phyloP scores from a whole-genome alignment of 1,140 invertebrate genomes.

The Drosophila serrata region DNA sequence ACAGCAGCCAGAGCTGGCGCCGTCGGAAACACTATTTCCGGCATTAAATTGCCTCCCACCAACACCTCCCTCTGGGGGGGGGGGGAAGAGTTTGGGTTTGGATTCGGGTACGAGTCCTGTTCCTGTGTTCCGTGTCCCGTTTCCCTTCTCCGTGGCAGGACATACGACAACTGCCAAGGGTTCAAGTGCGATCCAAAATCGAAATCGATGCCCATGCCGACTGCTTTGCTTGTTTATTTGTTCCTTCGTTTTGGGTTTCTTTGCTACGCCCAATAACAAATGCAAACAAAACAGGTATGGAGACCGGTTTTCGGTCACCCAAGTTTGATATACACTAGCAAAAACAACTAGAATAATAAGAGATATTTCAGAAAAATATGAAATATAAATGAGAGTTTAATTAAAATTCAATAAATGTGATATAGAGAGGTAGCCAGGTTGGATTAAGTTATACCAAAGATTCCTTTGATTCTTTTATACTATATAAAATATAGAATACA shows the following conservation, averaged over 20 bases:
- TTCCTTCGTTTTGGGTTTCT: slow-evolving; percentile 5
- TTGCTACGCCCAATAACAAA: background rate
- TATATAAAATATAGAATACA: background rate
- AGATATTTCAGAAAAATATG: too few species aligned
- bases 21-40: slow-evolving; percentile 67
- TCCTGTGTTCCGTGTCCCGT: too few species aligned
- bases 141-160: background rate
- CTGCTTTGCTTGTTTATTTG: slow-evolving; percentile 13
- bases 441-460: too few species aligned
- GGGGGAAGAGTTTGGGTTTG: too few species aligned
- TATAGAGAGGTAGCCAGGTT: too few species aligned
- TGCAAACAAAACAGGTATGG: slow-evolving; percentile 16
- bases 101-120: background rate
- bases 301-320: slow-evolving; percentile 1
- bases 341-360: background rate
- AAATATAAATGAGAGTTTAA: too few species aligned
- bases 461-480: background rate
- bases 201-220: slow-evolving; percentile 1
- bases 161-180: slow-evolving; percentile 18
- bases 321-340: background rate
- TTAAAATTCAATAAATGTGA: too few species aligned
- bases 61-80: background rate
- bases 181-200: slow-evolving; percentile 18
- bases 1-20: slow-evolving; percentile 24
- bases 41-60: slow-evolving; percentile 60